Base-by-base conservation (phyloP, 2,888 invertebrate species). In the Leucozona laternaria region DNA sequence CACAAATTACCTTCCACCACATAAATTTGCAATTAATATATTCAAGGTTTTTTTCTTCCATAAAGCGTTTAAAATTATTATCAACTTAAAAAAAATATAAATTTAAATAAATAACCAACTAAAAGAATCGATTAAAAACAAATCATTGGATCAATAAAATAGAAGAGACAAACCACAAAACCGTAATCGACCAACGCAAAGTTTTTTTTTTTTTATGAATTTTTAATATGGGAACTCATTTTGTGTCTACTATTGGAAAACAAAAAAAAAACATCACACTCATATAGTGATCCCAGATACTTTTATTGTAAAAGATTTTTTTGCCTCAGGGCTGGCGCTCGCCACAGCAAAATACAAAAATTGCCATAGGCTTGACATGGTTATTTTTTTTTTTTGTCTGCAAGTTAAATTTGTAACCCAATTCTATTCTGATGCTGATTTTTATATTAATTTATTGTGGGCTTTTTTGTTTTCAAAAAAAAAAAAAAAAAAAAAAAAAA, bases 181-280 rank as follows among this genome's bases (percentile, higher is more conserved):
- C 43, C n/a, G 50, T 20, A 43, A 64, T 31, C 28, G 22, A 10
- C 58, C 66, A 75, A 71, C 70, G 83, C 75, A 75, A 4, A 40
- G 1, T 58, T 25, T 40, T 43, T 62, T 64, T 17, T 31, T 64
- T 57, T 20, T 40, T 48, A 66, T 81, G 77, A 77, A 85, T 80
- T 76, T 72, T 77, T 68, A 80, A 81, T 72, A 73, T 72, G 85
- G 81, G 77, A 85, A 85, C 72, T 50, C 25, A 37, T 37, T 34
- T 43, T 15, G 20, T 17, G 20, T 37, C 28, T 37, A n/a, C 31
- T n/a, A n/a, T n/a, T 13, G 2, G 7, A 4, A 4, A n/a, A 34
- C n/a, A 60, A 7, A 40, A 0, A 0, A 40, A 4, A 60, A 57
- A 5, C 31, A 43, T 43, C 31, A 43, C 31, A 40, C 15, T 40